Conservation (phyloP, 92 coral and sea anemone species). For the Micromussa lordhowensis region DNA sequence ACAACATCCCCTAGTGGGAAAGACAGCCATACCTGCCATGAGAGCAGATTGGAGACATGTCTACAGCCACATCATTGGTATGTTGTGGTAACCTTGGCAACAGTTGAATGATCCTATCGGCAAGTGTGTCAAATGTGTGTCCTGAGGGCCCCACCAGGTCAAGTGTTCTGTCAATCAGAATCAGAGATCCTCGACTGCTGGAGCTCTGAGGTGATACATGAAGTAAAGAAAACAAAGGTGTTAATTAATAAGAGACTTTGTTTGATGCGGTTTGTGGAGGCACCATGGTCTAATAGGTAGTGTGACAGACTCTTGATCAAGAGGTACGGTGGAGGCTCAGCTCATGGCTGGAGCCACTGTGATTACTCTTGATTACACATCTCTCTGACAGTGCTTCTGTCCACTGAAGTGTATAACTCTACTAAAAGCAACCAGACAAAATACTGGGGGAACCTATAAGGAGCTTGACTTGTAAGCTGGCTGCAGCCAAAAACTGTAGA, state of each 20-base stretch:
- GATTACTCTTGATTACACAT: background rate
- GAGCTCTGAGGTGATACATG: constrained; percentile 53
- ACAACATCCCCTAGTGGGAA: background rate
- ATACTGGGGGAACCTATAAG: too few species aligned
- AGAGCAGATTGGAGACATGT: constrained; percentile 83
- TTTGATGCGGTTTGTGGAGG: background rate
- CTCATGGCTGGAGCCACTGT: background rate
- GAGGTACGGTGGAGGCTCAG: background rate
- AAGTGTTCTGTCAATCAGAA: constrained; percentile 94
- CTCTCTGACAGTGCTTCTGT: background rate
- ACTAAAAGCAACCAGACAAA: too few species aligned
- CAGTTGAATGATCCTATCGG: constrained; percentile 83
- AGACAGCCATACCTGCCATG: constrained; percentile 72
- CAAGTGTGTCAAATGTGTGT: constrained; percentile 79
- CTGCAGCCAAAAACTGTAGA: background rate
- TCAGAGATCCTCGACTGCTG: constrained; percentile 80
- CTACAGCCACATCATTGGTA: constrained; percentile 83
- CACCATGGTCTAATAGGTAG: background rate
- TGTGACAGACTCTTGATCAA: background rate
- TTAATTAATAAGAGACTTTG: background rate
- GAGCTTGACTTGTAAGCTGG: too few species aligned
- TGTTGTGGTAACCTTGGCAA: constrained; percentile 92
- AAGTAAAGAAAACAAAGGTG: background rate
- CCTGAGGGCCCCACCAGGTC: constrained; percentile 89
- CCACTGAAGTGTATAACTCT: background rate